Conservation (phyloP, 1,140 invertebrate genomes). For the Hypothenemus hampei region DNA sequence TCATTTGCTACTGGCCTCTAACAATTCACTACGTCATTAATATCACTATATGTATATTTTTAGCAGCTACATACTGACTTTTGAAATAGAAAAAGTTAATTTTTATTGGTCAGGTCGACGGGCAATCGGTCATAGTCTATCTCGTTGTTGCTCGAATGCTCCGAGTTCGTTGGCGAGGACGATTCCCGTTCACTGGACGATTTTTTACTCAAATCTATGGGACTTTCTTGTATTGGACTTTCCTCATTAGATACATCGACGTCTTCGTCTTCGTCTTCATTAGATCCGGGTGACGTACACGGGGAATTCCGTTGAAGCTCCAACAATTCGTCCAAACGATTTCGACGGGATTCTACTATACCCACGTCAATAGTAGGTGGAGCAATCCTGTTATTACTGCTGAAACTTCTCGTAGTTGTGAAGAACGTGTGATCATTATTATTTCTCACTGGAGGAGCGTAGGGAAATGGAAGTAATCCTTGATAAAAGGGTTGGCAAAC, state of each 20-base stretch:
- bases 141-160: slow-evolving; percentile 34
- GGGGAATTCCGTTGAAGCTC: slow-evolving; percentile 56
- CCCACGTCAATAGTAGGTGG: slow-evolving; percentile 42
- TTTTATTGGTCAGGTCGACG: background rate
- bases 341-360: slow-evolving; percentile 55
- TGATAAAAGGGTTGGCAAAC: slow-evolving; percentile 58
- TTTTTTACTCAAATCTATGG: slow-evolving; percentile 73
- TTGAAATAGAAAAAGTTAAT: background rate
- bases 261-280: slow-evolving; percentile 31
- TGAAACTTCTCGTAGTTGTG: background rate
- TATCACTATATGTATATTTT: background rate
- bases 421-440: background rate
- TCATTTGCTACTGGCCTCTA: background rate
- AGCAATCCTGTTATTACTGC: background rate
- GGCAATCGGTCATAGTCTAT: background rate
- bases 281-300: slow-evolving; percentile 38
- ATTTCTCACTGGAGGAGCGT: background rate
- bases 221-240: slow-evolving; percentile 59
- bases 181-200: slow-evolving; percentile 50
- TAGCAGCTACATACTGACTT: background rate
- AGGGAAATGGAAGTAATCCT: slow-evolving; percentile 54
- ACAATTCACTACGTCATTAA: background rate
- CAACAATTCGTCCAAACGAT: slow-evolving; percentile 66
- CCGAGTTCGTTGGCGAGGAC: slow-evolving; percentile 48
- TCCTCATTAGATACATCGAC: slow-evolving; percentile 34